Conservation (phyloP, 2,797 vertebrate species). For the Harpagifer antarcticus region DNA sequence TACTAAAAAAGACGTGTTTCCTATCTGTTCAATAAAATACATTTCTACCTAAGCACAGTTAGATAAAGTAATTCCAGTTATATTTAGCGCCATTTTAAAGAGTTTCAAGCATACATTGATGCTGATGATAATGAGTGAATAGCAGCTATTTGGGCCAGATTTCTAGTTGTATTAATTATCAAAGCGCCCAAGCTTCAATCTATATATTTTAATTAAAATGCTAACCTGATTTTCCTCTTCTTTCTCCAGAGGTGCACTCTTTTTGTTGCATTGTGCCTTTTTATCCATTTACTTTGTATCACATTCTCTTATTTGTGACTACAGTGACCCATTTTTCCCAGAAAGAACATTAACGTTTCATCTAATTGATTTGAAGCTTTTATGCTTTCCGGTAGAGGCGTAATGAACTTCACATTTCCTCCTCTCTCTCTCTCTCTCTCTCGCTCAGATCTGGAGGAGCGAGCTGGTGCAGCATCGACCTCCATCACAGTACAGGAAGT, state of each 20-base stretch:
- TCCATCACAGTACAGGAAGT: slow-evolving; percentile 59
- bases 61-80: too few species aligned
- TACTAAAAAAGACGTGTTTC: too few species aligned
- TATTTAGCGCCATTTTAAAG: too few species aligned
- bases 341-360: slow-evolving; percentile 30
- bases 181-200: neutral
- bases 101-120: too few species aligned
- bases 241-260: neutral
- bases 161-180: too few species aligned
- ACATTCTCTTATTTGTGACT: neutral
- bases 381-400: neutral
- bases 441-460: slow-evolving; percentile 58
- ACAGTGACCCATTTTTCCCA: slow-evolving; percentile 6
- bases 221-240: neutral
- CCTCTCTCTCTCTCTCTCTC: neutral
- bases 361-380: slow-evolving; percentile 16
- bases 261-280: neutral
- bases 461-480: slow-evolving; percentile 31
- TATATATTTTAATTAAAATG: neutral
- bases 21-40: too few species aligned
- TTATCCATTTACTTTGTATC: neutral
- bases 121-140: too few species aligned
- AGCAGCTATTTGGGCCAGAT: too few species aligned
- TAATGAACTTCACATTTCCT: slow-evolving; percentile 30
- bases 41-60: too few species aligned